phyloP scores from a whole-genome alignment of 2,797 vertebrate species.

The Phrynocephalus guinanensis region DNA sequence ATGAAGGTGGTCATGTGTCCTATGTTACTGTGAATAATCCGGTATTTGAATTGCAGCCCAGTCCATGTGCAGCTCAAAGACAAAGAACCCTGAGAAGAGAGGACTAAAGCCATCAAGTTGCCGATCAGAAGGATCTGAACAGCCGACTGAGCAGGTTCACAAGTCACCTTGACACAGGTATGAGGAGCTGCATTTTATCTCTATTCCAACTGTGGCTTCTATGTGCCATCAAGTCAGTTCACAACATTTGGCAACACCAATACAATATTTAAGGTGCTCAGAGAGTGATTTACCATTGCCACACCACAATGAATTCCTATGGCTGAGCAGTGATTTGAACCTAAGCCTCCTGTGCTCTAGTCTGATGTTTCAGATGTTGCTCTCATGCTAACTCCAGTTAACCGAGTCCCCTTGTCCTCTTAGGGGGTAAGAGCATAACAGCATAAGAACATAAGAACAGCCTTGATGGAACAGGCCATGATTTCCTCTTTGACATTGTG shows the following conservation, averaged over 20 bases:
- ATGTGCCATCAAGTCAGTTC: too few relatives aligned
- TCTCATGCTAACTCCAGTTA: too few relatives aligned
- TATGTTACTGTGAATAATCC: not conserved
- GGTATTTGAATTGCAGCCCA: not conserved
- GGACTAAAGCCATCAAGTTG: not conserved
- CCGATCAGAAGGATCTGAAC: not conserved
- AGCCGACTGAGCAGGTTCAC: not conserved
- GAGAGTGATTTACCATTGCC: too few relatives aligned
- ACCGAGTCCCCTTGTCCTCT: too few relatives aligned
- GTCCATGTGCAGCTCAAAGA: not conserved
- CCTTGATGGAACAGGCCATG: not conserved
- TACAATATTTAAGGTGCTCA: too few relatives aligned
- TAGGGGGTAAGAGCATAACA: too few relatives aligned
- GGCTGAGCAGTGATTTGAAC: too few relatives aligned
- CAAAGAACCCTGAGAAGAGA: not conserved
- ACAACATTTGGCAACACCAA: too few relatives aligned
- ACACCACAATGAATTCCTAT: too few relatives aligned
- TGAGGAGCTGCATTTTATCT: not conserved
- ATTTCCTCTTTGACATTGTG: not conserved
- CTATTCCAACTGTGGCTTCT: not conserved
- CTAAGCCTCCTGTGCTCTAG: too few relatives aligned
- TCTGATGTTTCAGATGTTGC: too few relatives aligned
- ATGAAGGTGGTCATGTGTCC: not conserved
- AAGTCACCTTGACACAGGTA: not conserved
- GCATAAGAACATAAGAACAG: too few relatives aligned